Evolutionary conservation across 2,113 vertebrate species (phyloP), one percentile per base, ranked within the genome.

Genomic region (Eubucco bourcierii): DNA sequence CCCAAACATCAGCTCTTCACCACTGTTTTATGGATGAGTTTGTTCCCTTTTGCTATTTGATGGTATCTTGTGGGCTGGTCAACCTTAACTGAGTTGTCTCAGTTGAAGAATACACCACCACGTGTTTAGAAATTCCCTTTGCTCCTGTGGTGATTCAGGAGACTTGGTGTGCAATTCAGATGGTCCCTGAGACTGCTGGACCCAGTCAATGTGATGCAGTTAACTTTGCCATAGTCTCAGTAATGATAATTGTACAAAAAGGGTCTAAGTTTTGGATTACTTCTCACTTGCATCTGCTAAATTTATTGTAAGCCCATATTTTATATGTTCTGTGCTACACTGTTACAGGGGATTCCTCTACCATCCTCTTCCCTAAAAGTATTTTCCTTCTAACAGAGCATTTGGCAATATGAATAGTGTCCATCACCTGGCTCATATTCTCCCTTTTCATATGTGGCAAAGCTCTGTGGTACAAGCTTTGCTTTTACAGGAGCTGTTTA

Each of bases 1-100:
- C 78, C 84, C 15, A 5, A 37, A 53, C 12, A 2, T 50, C 65
- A 44, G 12, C 18, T 65, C 41, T 64, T 80, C 67, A 7, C 67
- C 41, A 2, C 27, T 2, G 1, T 46, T 88, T 50, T 33, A 17
- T 59, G 77, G 59, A 31, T 72, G 80, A 66, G 44, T 72, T 91
- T 83, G 58, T 67, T 81, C 77, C 70, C 41, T 63, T 33, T 85
- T 63, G 73, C 71, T 60, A 15, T 55, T 87, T 60, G 66, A 28
- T 1, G 2, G 72, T 61, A 13, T 79, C 80, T n/a, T 46, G 59
- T 71, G 80, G 66, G 63, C n/a, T 59, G 61, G n/a, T 65, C 93
- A 81, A 23, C 88, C 71, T 88, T 75, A 68, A 41, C 58, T 53
- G 92, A 86, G 73, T 66, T 88, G 77, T 68, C 47, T 80, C 79